Conservation (phyloP, 2,797 vertebrate genomes). For the Ara ararauna region DNA sequence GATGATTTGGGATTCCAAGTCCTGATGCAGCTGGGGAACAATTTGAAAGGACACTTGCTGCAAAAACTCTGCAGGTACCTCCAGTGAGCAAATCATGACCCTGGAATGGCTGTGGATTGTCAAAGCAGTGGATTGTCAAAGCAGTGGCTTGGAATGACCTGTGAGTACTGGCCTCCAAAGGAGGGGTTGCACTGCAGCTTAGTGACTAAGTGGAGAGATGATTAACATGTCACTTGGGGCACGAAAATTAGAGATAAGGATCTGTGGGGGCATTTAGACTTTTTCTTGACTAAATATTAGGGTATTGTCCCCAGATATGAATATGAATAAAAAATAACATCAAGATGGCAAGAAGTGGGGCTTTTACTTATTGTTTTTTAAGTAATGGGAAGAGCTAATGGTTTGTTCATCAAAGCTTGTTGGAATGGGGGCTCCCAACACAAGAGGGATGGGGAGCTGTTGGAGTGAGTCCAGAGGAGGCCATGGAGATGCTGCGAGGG, state of each 20-base stretch:
- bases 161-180: accelerated
- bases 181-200: background rate
- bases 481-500: background rate
- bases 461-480: background rate
- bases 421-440: background rate
- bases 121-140: background rate
- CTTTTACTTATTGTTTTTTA: background rate
- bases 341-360: background rate
- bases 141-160: background rate
- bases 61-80: background rate
- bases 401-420: background rate
- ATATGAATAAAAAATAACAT: background rate
- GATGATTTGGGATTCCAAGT: background rate
- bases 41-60: background rate
- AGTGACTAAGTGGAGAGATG: accelerated
- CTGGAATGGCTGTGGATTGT: background rate
- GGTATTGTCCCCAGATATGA: background rate
- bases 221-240: background rate
- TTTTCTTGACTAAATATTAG: background rate
- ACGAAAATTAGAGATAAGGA: background rate
- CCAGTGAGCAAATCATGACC: background rate
- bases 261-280: background rate
- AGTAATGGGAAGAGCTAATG: background rate
- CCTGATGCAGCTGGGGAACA: constrained; percentile 2
- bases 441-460: background rate